Percentiles rank a stretch among this genome's conserved stretches.
Evolutionary conservation across 2,888 invertebrate genomes (phyloP).

Genomic region (Zygogramma bicolorata): DNA sequence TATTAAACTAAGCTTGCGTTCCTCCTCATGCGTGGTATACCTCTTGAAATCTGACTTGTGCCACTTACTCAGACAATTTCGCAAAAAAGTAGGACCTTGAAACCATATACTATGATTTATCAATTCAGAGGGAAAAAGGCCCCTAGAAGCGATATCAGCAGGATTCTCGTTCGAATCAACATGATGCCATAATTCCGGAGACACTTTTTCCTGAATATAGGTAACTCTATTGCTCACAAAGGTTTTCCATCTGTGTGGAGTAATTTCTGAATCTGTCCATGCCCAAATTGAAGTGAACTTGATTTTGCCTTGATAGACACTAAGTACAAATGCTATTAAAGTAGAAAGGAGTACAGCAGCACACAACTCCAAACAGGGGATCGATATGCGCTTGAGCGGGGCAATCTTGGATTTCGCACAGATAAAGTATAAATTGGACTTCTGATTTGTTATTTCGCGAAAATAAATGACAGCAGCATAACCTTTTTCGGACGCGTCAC

Average conservation of each 20-base stretch:
- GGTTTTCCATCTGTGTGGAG: neutral
- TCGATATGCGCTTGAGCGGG: too few species aligned
- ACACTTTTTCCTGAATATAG: neutral
- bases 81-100: neutral
- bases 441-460: neutral
- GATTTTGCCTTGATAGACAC: neutral
- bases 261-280: neutral
- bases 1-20: too few species aligned
- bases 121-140: neutral
- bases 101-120: neutral
- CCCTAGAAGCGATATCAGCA: too few species aligned
- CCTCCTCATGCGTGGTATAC: too few species aligned
- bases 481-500: neutral
- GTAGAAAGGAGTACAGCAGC: neutral
- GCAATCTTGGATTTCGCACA: neutral
- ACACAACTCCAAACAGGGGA: neutral
- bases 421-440: too few species aligned
- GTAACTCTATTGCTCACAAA: neutral
- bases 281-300: neutral
- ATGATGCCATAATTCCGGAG: neutral
- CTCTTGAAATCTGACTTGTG: too few species aligned
- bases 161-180: neutral
- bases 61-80: too few species aligned
- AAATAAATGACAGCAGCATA: neutral
- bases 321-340: neutral